Base-by-base conservation (phyloP, 2,888 invertebrate species). In the Catonia carolina region DNA sequence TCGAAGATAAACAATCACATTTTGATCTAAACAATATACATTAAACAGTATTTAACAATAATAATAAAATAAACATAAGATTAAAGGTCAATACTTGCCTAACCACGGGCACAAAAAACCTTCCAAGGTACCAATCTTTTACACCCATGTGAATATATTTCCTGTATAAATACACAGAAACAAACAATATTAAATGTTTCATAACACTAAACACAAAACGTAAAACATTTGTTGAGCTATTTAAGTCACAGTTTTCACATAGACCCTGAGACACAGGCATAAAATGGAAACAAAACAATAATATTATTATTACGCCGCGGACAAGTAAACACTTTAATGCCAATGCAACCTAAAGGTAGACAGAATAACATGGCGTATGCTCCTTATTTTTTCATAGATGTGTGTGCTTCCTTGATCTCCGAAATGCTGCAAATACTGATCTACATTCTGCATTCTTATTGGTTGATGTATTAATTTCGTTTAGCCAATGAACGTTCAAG, bases 351-450 rank as follows among this genome's bases (percentile, higher is more conserved):
- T 27, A 45, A 20, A 45, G 22, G 20, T 45, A 45, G 45, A 45
- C 45, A 45, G 27, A 45, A 45, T 45, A 45, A 45, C 45, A 45
- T 45, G 45, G 45, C 45, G 45, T 23, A 45, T 22, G 14, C 27
- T 45, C 22, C 14, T 45, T 45, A 23, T 45, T 41, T 22, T 18
- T 45, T 27, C 22, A 18, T 45, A n/a, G 45, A 23, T 45, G 27
- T 27, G 27, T 45, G 22, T 45, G 45, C 45, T 27, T 45, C 45
- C 45, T 45, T 45, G 45, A 45, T 45, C 45, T 45, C 14, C 27
- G 45, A 45, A 23, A 20, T 37, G 18, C 45, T 20, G 45, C 18
- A 45, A 27, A 14, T 27, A 45, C 41, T n/a, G 18, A 45, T 27
- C 18, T 45, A 27, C 18, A 17, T 27, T 15, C 45, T 23, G 22